Base-by-base conservation (phyloP, 2,888 invertebrate genomes). In the Lacanobia wlatinum region DNA sequence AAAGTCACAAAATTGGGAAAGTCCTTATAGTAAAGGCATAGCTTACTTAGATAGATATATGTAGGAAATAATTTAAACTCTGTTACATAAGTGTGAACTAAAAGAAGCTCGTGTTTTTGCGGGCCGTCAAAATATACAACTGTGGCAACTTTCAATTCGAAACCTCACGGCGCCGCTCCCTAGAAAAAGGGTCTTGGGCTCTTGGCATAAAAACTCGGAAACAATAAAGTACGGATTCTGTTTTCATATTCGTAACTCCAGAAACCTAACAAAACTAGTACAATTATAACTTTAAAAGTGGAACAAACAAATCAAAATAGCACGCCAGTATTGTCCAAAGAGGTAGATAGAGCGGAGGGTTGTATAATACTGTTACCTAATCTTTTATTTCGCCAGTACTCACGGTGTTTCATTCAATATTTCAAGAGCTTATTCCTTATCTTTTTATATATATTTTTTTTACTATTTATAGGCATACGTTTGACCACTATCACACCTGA, bases 131-230 rank as follows among this genome's bases (percentile, higher is more conserved):
- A 46, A 14, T 62, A 46, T 38, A 58, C n/a, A 62, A 70, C 21
- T 52, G 38, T 28, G 18, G 28, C 38, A 40, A 58, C 61, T 59
- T 76, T 61, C 46, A 21, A 56, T 65, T 46, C 50, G 55, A 76
- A 76, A 55, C 55, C 63, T 63, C 55, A 78, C 52, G 4, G 1
- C 43, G 14, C 16, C 6, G n/a, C 46, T 65, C 55, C 60, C 14
- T 40, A 52, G 79, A 78, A 78, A 76, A 59, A 63, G 78, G 78
- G 50, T 65, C 43, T 64, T 46, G 38, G 78, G 78, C 43, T 65
- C 48, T 64, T 38, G 38, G 12, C 73, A 64, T 55, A 76, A 78
- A 76, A 76, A 73, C 79, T 12, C 9, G 23, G 55, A 50, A 55
- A 80, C 75, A 78, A 80, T 50, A 23, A 63, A 62, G 23, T 62